Evolutionary conservation across 2,888 invertebrate genomes (phyloP), one percentile per base, ranked within the genome.

Genomic region (Oegoconia quadripuncta): DNA sequence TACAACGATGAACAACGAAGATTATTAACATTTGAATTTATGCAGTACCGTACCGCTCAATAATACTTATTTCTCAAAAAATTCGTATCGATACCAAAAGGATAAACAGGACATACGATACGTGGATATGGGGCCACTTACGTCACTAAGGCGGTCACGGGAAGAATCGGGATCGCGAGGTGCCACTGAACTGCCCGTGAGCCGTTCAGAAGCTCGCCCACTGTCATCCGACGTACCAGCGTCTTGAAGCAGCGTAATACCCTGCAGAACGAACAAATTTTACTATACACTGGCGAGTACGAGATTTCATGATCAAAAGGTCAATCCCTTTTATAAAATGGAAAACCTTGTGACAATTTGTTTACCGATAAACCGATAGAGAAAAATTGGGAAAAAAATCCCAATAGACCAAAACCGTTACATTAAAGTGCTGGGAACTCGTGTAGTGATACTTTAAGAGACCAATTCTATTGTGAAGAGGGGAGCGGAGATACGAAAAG

Each of bases 211-310:
- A 65, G 93, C 94, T 81, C 93, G 89, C 68, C 93, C 93, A 88
- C 93, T 94, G 87, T 94, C 94, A 88, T 94, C 94, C 79, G 93
- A 94, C 74, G 94, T 94, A 73, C 93, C 93, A 81, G 93, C 93
- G 89, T 94, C 93, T 79, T 91, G 91, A 77, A 90, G 90, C 83
- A 91, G 89, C 79, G 91, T 91, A 81, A 93, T 90, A 86, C 91
- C 91, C 93, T 93, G 87, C 28, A 39, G 11, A 42, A 37, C 34
- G 11, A 30, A 37, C 6, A 22, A 37, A 41, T 38, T 33, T 46
- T 36, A 39, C 46, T 31, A 41, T 37, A 39, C 37, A 37, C 22
- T 34, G 26, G 26, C 29, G 15, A 28, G 27, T 17, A 9, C 18
- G 3, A 30, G 9, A 28, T 20, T 29, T 8, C 3, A 26, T 18